Evolutionary conservation across 2,113 vertebrate genomes (phyloP), one percentile per base, ranked within the genome.

Genomic region (Gymnocephalus cernua): DNA sequence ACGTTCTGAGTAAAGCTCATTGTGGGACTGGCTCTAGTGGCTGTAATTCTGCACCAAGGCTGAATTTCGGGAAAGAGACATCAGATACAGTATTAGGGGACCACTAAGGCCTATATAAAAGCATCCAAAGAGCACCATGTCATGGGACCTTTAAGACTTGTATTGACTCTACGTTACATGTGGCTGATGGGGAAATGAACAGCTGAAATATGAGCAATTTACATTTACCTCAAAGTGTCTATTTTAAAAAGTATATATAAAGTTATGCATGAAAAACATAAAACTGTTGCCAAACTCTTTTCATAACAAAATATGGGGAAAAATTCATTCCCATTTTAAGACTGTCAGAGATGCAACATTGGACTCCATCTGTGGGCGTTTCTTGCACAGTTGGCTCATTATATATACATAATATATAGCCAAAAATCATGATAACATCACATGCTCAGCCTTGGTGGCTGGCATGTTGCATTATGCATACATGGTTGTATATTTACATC

Each of bases 391-490:
- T 32, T 51, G 47, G 19, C 41, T 50, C 57, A 32, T 15, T 4
- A 29, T 35, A 57, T 29, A 29, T 29, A 29, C 4, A 29, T 32
- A 32, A 29, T 29, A 29, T 29, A 29, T 32, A 32, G 13, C 23
- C 29, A 47, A 59, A 79, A 27, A 63, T 45, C 18, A 71, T 44
- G 70, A 66, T 50, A 64, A 38, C 5, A 25, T 71, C 27, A 68
- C 72, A 79, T 74, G 58, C 45, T 73, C 16, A 29, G 48, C 21
- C 47, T 67, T 15, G 41, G 27, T 48, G 10, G 27, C 21, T 25
- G 25, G 13, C 57, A 67, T 15, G 1, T 63, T 62, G 19, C 63
- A 87, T 85, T 81, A 79, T 88, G 68, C 47, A 80, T 27, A 50
- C 27, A 12, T 14, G 18, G 48, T 71, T 70, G n/a, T 77, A 61